These are phyloP conservation scores for Atta colombica DNA, from an alignment of 1,140 invertebrate genomes.

Conservation along the genomic window DNA sequence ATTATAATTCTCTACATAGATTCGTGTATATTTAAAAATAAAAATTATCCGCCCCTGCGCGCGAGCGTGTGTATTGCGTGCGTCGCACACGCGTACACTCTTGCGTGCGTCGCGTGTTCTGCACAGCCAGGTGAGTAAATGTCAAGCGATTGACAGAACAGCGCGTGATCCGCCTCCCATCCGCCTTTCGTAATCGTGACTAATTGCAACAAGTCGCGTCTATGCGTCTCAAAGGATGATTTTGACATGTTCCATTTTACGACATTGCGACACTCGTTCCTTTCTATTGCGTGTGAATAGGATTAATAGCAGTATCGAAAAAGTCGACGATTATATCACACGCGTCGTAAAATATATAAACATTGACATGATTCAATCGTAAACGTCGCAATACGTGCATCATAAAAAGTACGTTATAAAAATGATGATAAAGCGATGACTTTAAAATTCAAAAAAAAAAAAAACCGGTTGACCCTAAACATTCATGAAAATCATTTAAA, in stretches of 20 bases:
- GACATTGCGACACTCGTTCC: constrained; percentile 43
- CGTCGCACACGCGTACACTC: constrained; percentile 4
- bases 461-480: not conserved
- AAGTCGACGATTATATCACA: not conserved
- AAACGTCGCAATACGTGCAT: constrained; percentile 12
- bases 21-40: not conserved
- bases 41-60: constrained; percentile 30
- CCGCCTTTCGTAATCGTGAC: constrained; percentile 49
- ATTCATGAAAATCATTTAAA: constrained; percentile 1
- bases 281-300: constrained; percentile 29
- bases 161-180: constrained; percentile 48
- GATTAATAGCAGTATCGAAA: constrained; percentile 32
- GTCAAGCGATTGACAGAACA: constrained; percentile 58
- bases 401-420: constrained; percentile 6
- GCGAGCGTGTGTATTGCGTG: constrained; percentile 15
- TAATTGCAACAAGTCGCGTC: constrained; percentile 51
- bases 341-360: constrained; percentile 16
- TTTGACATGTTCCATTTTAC: constrained; percentile 40
- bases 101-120: constrained; percentile 35
- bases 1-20: not conserved
- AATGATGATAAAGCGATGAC: not conserved
- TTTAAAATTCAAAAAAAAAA: constrained; percentile 1
- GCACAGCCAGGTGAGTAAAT: constrained; percentile 60
- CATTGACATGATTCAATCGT: not conserved
- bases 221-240: constrained; percentile 30